These are phyloP conservation scores for Nautilus pompilius DNA, from an alignment of 1,140 invertebrate species.

Conservation along the genomic window DNA sequence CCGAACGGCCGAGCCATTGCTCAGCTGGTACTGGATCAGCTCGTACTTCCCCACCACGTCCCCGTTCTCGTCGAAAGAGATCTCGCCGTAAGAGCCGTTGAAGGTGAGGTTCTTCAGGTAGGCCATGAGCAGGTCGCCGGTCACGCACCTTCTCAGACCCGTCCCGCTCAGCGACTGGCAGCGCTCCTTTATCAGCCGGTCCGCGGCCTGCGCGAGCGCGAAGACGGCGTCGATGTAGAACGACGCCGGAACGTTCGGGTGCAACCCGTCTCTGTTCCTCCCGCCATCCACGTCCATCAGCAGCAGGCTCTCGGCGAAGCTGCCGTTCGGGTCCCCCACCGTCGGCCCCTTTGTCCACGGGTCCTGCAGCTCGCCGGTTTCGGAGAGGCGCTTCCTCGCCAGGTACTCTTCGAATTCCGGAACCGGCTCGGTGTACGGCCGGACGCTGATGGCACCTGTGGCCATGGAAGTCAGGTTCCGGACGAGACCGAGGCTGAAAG, in stretches of 20 bases:
- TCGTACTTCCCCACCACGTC: constrained; percentile 29
- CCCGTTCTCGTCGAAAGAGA: constrained; percentile 34
- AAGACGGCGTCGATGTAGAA: constrained; percentile 72
- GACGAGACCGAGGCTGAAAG: constrained; percentile 69
- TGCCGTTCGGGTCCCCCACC: constrained; percentile 25
- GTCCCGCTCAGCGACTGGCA: constrained; percentile 5
- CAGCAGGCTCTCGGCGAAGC: constrained; percentile 60
- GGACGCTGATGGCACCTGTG: constrained; percentile 71
- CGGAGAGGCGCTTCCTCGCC: background rate
- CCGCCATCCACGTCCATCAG: constrained; percentile 57
- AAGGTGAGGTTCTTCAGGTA: constrained; percentile 24
- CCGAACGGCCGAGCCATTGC: background rate
- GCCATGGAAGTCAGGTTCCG: constrained; percentile 66
- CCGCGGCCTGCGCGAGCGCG: constrained; percentile 74
- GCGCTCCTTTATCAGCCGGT: constrained; percentile 37
- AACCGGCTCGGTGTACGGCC: constrained; percentile 53
- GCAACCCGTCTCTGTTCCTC: background rate
- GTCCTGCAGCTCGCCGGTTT: background rate
- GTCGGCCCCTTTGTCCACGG: background rate
- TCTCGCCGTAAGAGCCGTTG: constrained; percentile 24
- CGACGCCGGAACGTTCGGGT: background rate
- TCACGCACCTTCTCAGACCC: constrained; percentile 18
- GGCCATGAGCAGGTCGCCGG: constrained; percentile 13
- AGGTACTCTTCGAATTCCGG: constrained; percentile 33
- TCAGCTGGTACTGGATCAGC: constrained; percentile 19